Evolutionary conservation across 2,113 vertebrate genomes (phyloP).

Genomic region (Saccopteryx bilineata): DNA sequence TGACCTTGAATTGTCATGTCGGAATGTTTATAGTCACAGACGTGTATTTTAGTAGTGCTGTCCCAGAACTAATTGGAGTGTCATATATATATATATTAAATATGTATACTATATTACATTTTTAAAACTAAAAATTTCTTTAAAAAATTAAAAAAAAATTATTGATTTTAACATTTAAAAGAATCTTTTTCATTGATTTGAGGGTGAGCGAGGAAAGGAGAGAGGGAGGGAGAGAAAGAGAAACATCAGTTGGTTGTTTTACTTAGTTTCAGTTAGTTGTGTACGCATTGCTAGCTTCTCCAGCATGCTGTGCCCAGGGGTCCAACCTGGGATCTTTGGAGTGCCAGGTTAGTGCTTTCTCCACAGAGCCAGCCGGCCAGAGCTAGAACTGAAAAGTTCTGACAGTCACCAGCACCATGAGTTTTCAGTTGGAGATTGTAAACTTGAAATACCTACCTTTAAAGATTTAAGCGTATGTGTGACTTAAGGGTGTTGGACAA

Average conservation of each 20-base stretch:
- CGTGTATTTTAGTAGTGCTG: not conserved
- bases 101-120: not conserved
- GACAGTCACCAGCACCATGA: not conserved
- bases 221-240: no score
- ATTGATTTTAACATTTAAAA: no score
- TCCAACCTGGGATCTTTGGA: no score
- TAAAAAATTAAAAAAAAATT: no score
- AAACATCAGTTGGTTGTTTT: no score
- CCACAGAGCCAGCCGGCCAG: no score
- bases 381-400: conserved; percentile 21
- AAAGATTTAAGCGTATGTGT: conserved; percentile 18
- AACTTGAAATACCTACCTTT: conserved; percentile 1
- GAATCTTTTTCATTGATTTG: no score
- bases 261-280: no score
- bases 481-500: not conserved
- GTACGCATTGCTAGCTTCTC: no score
- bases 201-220: no score
- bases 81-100: not conserved
- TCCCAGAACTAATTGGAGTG: not conserved
- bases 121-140: conserved; percentile 50
- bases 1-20: not conserved
- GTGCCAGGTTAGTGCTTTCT: no score
- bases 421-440: not conserved
- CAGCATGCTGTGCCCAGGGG: no score
- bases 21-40: conserved; percentile 30